Evolutionary conservation across 2,113 vertebrate species (phyloP), one percentile per base, ranked within the genome.

Genomic region (Crotalus helleri): DNA sequence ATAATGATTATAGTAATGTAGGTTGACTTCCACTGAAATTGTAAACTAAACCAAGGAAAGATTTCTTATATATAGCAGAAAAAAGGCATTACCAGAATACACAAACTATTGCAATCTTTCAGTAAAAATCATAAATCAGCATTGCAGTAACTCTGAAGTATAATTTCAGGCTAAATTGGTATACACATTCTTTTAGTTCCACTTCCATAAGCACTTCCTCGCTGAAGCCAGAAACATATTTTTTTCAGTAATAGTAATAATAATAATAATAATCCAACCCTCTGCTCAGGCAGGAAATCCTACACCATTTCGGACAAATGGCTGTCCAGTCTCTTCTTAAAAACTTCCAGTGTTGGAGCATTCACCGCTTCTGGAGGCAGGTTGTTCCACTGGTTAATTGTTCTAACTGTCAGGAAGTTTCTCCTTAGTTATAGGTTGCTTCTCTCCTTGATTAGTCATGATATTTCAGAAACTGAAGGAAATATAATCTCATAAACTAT

Each of bases 21-120:
- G 81, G 53, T 92, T 87, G 53, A 29, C 44, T 81, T 94, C 46
- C 61, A 92, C 53, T 57, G 33, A 90, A 59, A 87, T 61, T 57
- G 85, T 90, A 88, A 90, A 55, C 87, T 91, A 57, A 55, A 46
- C 7, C 44, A 19, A 86, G 29, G 69, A 85, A 64, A 86, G 61
- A 59, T 26, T 13, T 92, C 89, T 51, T 53, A 19, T 19, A 87
- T 86, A 58, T 57, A 90, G 88, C 23, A 54, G 21, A 86, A 26
- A 51, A 12, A 93, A 90, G 85, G 74, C 54, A 86, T 90, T 33
- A 93, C 53, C 6, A 81, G 74, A 81, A 33, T 24, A 87, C 61
- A 6, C 21, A 15, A 12, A 33, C 29, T 69, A 69, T n/a, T 89
- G 61, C 29, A 90, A 64, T 64, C 23, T 33, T 49, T 90, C 26